phyloP scores from a whole-genome alignment of 2,113 vertebrate genomes.

The Tragelaphus buxtoni region DNA sequence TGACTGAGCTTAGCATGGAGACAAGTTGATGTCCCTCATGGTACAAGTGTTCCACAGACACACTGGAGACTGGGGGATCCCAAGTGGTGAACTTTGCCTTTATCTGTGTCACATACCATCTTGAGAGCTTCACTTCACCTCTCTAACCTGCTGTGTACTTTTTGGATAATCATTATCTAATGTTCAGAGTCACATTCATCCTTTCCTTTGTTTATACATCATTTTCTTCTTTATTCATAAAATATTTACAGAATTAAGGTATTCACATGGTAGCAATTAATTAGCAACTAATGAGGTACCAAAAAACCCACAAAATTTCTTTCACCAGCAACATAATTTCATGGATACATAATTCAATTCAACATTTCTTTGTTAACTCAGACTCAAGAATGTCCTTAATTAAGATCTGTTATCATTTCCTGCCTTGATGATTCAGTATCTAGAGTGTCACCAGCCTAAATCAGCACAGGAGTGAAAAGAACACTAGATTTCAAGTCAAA shows the following conservation, averaged over 20 bases:
- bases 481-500: slow-evolving; percentile 43
- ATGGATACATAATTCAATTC: slow-evolving; percentile 71
- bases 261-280: slow-evolving; percentile 78
- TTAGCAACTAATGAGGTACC: slow-evolving; percentile 74
- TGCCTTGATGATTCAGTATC: slow-evolving; percentile 49
- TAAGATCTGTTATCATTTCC: slow-evolving; percentile 73
- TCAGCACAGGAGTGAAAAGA: neutral
- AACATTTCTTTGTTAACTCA: slow-evolving; percentile 75
- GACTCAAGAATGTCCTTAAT: slow-evolving; percentile 76
- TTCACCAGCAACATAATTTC: slow-evolving; percentile 42
- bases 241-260: slow-evolving; percentile 24
- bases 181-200: neutral
- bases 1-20: neutral
- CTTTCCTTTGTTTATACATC: slow-evolving; percentile 30
- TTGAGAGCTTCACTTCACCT: neutral
- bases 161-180: neutral
- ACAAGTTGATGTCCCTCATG: neutral
- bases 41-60: neutral
- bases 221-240: slow-evolving; percentile 42
- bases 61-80: neutral
- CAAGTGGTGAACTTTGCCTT: neutral
- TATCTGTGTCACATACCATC: neutral
- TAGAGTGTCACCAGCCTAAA: slow-evolving; percentile 37
- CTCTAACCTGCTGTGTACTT: neutral
- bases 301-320: slow-evolving; percentile 70